phyloP scores from a whole-genome alignment of 2,888 invertebrate species.

The Disparrhopalites patrizii region DNA sequence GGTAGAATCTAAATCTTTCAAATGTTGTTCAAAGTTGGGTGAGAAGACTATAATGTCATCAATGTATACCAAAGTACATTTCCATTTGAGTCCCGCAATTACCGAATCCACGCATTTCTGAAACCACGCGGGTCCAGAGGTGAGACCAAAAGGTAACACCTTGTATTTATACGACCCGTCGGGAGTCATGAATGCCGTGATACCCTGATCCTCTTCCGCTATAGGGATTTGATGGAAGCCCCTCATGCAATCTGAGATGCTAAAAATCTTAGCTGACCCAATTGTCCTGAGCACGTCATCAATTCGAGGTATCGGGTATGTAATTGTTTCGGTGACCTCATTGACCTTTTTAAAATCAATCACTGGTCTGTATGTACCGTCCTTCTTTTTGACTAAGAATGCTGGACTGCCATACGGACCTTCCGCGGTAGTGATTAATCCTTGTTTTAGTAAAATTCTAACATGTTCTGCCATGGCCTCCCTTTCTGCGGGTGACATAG shows the following conservation, averaged over 20 bases:
- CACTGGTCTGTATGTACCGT: constrained; percentile 45
- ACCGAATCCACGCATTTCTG: constrained; percentile 4
- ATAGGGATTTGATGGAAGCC: constrained; percentile 19
- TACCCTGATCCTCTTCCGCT: not conserved
- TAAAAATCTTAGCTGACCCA: constrained; percentile 29
- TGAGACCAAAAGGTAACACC: not conserved
- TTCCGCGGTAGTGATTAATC: no score
- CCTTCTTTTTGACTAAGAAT: constrained; percentile 51
- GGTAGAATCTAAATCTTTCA: no score
- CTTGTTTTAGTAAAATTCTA: no score
- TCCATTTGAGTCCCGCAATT: constrained; percentile 19
- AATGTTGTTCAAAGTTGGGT: not conserved
- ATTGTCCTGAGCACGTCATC: constrained; percentile 48
- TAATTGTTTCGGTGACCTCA: constrained; percentile 30
- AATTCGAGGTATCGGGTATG: constrained; percentile 33
- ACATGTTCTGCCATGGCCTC: no score
- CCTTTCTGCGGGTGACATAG: no score
- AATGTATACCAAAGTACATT: constrained; percentile 16
- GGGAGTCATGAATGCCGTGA: constrained; percentile 15
- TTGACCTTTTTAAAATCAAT: constrained; percentile 38
- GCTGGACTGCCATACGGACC: constrained; percentile 51
- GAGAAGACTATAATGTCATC: constrained; percentile 18
- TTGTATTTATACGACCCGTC: constrained; percentile 14
- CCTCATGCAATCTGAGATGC: not conserved
- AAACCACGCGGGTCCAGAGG: not conserved